Evolutionary conservation across 2,888 invertebrate genomes (phyloP).

Genomic region (Caenorhabditis doughertyi): DNA sequence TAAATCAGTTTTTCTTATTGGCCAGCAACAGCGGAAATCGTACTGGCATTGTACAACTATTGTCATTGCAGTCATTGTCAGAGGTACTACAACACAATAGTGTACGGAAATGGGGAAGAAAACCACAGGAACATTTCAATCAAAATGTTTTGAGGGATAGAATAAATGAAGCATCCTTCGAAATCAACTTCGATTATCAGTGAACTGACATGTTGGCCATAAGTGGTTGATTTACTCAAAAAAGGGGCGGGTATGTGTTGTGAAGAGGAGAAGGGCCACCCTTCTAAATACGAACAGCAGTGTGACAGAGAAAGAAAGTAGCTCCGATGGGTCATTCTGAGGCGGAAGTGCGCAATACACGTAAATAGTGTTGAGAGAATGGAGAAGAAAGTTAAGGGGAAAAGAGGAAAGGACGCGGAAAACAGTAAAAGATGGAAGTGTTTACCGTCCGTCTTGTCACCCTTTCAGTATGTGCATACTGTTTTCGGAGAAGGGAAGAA

Average conservation of each 20-base stretch:
- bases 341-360: constrained; percentile 59
- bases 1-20: constrained; percentile 43
- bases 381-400: constrained; percentile 22
- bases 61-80: constrained; percentile 32
- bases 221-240: constrained; percentile 64
- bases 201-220: constrained; percentile 60
- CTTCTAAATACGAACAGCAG: constrained; percentile 45
- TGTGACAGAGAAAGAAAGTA: constrained; percentile 8
- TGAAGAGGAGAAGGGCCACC: constrained; percentile 40
- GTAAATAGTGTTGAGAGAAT: constrained; percentile 48
- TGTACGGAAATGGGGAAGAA: constrained; percentile 14
- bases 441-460: constrained; percentile 64
- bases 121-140: constrained; percentile 6
- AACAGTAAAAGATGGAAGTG: constrained; percentile 50
- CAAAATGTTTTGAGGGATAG: constrained; percentile 10
- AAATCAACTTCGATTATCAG: constrained; percentile 48
- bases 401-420: constrained; percentile 44
- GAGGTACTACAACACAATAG: constrained; percentile 49
- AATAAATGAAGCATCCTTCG: background rate
- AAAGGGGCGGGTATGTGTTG: constrained; percentile 45
- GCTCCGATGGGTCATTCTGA: constrained; percentile 50
- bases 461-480: constrained; percentile 57
- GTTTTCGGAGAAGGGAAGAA: constrained; percentile 19
- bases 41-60: constrained; percentile 60
- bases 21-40: constrained; percentile 38